These are phyloP conservation scores for Marmota monax DNA, from an alignment of 2,113 vertebrate genomes.

Conservation along the genomic window DNA sequence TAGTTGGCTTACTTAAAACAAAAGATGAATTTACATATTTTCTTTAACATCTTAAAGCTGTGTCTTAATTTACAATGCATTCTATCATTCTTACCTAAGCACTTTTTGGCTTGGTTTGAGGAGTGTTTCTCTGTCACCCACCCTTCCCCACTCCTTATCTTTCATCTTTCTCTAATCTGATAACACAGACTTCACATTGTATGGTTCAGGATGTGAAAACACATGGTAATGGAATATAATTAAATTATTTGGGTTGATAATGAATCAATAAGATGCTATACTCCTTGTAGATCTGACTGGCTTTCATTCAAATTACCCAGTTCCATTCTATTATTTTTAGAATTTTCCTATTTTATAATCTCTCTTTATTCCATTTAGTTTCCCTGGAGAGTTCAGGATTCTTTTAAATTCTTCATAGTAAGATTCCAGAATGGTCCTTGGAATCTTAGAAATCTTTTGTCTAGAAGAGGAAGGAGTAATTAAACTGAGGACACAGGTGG, in stretches of 20 bases:
- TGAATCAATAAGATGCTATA: constrained; percentile 48
- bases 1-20: constrained; percentile 25
- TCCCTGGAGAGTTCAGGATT: background rate
- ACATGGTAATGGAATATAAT: constrained; percentile 27
- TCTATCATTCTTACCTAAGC: constrained; percentile 17
- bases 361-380: constrained; percentile 48
- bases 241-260: constrained; percentile 52
- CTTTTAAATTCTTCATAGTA: constrained; percentile 36
- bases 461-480: background rate
- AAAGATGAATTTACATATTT: background rate
- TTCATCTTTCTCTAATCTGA: constrained; percentile 10
- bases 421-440: constrained; percentile 36
- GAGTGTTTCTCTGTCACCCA: background rate
- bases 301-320: constrained; percentile 33
- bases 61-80: constrained; percentile 52
- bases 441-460: background rate
- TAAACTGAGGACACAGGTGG: background rate
- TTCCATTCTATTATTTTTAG: constrained; percentile 64
- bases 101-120: background rate
- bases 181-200: constrained; percentile 17
- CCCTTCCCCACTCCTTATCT: background rate
- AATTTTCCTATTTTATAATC: constrained; percentile 56
- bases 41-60: constrained; percentile 36
- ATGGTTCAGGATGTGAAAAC: constrained; percentile 41
- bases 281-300: constrained; percentile 33